Conservation (phyloP, 2,113 vertebrate genomes). For the Junco hyemalis region DNA sequence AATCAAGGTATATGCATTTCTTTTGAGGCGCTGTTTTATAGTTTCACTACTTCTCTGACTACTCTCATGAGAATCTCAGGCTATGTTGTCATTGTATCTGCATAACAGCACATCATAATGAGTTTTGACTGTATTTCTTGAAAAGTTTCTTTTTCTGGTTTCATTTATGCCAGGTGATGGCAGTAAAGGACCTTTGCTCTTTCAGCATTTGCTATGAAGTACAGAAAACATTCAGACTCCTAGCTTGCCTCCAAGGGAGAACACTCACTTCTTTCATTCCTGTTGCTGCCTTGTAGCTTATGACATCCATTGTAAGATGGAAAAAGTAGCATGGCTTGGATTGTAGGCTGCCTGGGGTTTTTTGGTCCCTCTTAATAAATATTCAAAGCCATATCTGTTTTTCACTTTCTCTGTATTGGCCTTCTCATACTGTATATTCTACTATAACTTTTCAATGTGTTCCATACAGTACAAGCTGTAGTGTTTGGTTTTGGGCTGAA, state of each 20-base stretch:
- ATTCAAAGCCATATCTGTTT: background rate
- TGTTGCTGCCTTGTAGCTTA: background rate
- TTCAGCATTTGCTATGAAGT: background rate
- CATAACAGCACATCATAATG: background rate
- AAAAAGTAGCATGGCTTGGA: background rate
- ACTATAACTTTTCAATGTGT: background rate
- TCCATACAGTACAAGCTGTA: background rate
- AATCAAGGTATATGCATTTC: background rate
- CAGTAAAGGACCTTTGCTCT: constrained; percentile 71
- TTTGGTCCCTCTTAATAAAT: background rate
- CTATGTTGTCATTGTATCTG: background rate
- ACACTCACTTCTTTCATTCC: background rate
- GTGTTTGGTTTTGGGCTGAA: background rate
- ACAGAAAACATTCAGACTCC: background rate
- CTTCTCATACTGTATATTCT: background rate
- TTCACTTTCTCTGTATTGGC: background rate
- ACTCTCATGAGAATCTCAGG: background rate
- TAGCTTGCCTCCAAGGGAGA: background rate
- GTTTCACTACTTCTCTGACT: background rate
- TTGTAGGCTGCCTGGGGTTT: background rate
- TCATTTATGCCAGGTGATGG: constrained; percentile 70
- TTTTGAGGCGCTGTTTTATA: background rate
- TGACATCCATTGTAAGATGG: background rate
- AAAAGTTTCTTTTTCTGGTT: constrained; percentile 7
- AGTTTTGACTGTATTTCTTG: background rate